These are phyloP conservation scores for Centropyge bicolor DNA, from an alignment of 2,797 vertebrate species.

Conservation along the genomic window DNA sequence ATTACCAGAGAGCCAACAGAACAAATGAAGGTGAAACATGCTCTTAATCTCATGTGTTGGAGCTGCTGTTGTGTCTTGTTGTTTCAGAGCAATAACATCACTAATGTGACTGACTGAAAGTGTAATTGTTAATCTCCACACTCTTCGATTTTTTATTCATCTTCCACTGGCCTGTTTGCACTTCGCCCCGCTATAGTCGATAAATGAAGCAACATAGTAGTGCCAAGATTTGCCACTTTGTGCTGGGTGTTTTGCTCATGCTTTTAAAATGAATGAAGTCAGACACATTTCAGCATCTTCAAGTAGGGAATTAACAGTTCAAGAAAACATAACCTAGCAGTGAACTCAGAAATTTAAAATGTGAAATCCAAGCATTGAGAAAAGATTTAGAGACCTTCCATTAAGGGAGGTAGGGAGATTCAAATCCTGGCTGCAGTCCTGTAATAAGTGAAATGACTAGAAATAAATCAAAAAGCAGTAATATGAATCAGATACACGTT, in stretches of 20 bases:
- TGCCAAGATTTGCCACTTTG: too few species aligned
- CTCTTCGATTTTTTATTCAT: neutral
- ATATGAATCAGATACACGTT: neutral
- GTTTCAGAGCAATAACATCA: neutral
- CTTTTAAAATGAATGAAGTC: too few species aligned
- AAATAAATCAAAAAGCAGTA: neutral
- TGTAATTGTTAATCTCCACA: neutral
- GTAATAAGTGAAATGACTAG: neutral
- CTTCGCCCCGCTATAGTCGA: neutral
- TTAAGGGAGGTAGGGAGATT: neutral
- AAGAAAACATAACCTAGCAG: neutral
- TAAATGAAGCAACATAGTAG: neutral
- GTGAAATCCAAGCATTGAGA: neutral
- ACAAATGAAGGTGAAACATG: neutral
- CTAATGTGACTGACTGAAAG: neutral
- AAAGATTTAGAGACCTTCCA: neutral
- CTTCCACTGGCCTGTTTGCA: neutral
- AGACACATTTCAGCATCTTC: neutral
- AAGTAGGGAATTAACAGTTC: neutral
- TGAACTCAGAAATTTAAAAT: neutral
- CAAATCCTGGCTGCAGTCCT: neutral
- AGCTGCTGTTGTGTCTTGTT: neutral
- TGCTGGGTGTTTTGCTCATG: neutral
- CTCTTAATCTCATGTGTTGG: neutral
- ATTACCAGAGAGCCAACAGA: neutral